Evolutionary conservation across 1,140 invertebrate species (phyloP), one percentile per base, ranked within the genome.

Genomic region (Drosophila sechellia): DNA sequence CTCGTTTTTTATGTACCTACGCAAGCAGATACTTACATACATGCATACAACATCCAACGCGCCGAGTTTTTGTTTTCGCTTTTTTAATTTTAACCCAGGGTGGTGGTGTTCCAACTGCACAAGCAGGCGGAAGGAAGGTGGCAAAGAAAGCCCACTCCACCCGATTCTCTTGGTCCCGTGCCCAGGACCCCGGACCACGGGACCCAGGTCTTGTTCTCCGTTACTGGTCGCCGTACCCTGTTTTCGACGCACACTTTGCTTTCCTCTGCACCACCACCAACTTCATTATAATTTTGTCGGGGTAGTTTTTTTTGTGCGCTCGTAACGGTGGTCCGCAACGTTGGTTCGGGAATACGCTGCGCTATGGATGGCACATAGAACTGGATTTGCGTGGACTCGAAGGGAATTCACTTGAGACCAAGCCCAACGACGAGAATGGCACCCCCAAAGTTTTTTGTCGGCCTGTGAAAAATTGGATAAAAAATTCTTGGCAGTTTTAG

Each of bases 211-310:
- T 60, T 39, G 40, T 34, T 53, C 54, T 39, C 42, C 27, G 22
- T 20, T 61, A 12, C 50, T 61, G 40, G 64, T 48, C 50, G 34
- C 46, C 13, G 22, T 39, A 68, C 34, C 49, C 34, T 54, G 66
- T 48, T 70, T 70, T 49, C 42, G 43, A 70, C 64, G 66, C 50
- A 69, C 64, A 75, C 63, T 75, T 74, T 75, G 68, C 77, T 76
- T 70, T 70, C 35, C 50, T 63, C 59, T 60, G 57, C 50, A 66
- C 83, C 83, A 87, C 83, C 84, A 89, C 83, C 83, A 81, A 87
- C 84, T 79, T 83, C 84, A 87, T 87, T 87, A 87, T 87, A 87
- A 87, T 87, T 87, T 87, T 83, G 83, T 87, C 83, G 83, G 83
- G 83, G 83, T 87, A 79, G 83, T 77, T 87, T 87, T 83, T 86